Evolutionary conservation across 2,888 invertebrate genomes (phyloP).

Genomic region (Parnassius smintheus): DNA sequence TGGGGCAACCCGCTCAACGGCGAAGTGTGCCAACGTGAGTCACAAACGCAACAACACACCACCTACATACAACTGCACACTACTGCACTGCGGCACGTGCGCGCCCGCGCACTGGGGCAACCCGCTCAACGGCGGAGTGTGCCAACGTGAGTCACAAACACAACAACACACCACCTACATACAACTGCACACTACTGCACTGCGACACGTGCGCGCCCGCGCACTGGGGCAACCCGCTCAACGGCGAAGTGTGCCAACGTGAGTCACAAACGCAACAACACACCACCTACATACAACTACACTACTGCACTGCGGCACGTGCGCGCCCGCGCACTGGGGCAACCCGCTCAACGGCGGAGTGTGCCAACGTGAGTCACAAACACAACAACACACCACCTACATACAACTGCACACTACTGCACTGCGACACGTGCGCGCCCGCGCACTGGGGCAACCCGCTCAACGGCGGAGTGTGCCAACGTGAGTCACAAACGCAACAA

Average conservation of each 20-base stretch:
- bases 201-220: constrained; percentile 95
- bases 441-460: constrained; percentile 97
- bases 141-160: constrained; percentile 82
- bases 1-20: constrained; percentile 91
- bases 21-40: constrained; percentile 81
- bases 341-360: constrained; percentile 96
- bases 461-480: constrained; percentile 95
- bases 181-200: constrained; percentile 60
- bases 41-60: not conserved
- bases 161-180: constrained; percentile 3
- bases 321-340: constrained; percentile 96
- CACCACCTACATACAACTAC: not conserved
- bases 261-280: constrained; percentile 44
- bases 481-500: constrained; percentile 61
- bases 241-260: constrained; percentile 95
- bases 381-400: constrained; percentile 2
- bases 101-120: constrained; percentile 97
- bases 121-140: constrained; percentile 96
- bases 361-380: constrained; percentile 85
- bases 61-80: not conserved
- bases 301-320: constrained; percentile 88
- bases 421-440: constrained; percentile 93
- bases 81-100: constrained; percentile 91
- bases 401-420: constrained; percentile 41
- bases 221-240: constrained; percentile 96